A percentile compares a stretch with the other conserved stretches of the same genome.
These are phyloP conservation scores for Conistra vaccinii DNA, from an alignment of 2,888 invertebrate genomes.

Conservation along the genomic window DNA sequence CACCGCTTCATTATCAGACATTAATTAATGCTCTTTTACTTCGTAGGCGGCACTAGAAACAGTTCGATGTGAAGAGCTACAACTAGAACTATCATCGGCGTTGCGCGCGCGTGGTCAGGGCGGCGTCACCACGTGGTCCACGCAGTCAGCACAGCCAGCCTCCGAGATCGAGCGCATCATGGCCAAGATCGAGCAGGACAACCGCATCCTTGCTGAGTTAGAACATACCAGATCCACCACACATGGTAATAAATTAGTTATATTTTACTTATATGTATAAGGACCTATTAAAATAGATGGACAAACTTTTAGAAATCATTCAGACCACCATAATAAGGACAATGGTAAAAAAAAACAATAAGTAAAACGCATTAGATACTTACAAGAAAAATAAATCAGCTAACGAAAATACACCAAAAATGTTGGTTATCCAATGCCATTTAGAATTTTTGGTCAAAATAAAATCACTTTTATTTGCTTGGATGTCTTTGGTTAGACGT, in stretches of 20 bases:
- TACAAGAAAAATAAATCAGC: no score
- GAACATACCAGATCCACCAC: constrained; percentile 95
- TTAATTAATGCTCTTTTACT: neutral
- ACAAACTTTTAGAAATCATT: no score
- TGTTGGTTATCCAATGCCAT: no score
- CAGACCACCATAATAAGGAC: no score
- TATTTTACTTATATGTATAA: neutral
- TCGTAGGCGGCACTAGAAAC: constrained; percentile 92
- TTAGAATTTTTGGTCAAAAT: no score
- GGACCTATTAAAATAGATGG: no score
- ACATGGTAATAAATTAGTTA: constrained; percentile 84
- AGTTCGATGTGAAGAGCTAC: constrained; percentile 96
- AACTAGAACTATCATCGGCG: constrained; percentile 95
- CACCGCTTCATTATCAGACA: neutral
- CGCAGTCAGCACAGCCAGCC: constrained; percentile 88
- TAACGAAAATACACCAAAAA: no score
- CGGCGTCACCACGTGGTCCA: constrained; percentile 81
- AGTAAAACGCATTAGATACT: no score
- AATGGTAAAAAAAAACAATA: no score
- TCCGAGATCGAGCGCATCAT: constrained; percentile 98
- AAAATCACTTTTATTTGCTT: no score
- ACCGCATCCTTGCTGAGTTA: constrained; percentile 96
- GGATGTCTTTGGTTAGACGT: no score
- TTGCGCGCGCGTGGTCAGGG: constrained; percentile 88
- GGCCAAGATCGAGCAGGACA: constrained; percentile 98